Base-by-base conservation (phyloP, 2,113 vertebrate genomes). In the Scomber japonicus region DNA sequence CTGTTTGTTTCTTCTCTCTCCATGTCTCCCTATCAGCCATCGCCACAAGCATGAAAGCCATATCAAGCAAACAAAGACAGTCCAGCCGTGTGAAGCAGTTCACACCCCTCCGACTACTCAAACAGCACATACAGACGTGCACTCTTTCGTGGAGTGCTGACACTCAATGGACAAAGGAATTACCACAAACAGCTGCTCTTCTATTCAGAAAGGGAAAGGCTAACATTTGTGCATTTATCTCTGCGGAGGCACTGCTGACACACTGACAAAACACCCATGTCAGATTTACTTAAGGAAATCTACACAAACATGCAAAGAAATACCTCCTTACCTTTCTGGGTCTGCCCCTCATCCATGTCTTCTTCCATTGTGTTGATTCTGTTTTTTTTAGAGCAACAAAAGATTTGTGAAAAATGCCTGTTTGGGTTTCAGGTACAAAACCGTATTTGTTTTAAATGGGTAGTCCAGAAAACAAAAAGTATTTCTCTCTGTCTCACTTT, bases 321-420 rank as follows among this genome's bases (percentile, higher is more conserved):
- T 10, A 24, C 55, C 50, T 82, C 60, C 82, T 91, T 97, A 99
- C 98, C 98, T 97, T 98, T 99, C 91, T 98, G 97, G 93, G 96
- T 97, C 94, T 99, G 98, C 86, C 97, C 97, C 90, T 99, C 98
- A 91, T 99, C 98, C 97, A 98, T 96, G 91, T 99, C 98, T 94
- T 99, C 98, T 96, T 99, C 98, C 98, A 99, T 99, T 93, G 91
- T 94, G 93, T 91, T 90, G 93, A 89, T 81, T 94, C 88, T 92
- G 94, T 75, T 14, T 71, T 19, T 84, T 92, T 89, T 89, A 86
- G 72, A 91, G 91, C 89, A 84, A 91, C 88, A 45, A 27, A 24
- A 64, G 50, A 59, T 72, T 5, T 19, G 24, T 44, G 4, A 72
- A 44, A 81, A 11, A 46, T 54, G 31, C 40, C 31, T 77, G 59